Percentiles rank a stretch among this genome's conserved stretches.
Evolutionary conservation across 2,113 vertebrate species (phyloP).

Genomic region (Catharus fuscescens): DNA sequence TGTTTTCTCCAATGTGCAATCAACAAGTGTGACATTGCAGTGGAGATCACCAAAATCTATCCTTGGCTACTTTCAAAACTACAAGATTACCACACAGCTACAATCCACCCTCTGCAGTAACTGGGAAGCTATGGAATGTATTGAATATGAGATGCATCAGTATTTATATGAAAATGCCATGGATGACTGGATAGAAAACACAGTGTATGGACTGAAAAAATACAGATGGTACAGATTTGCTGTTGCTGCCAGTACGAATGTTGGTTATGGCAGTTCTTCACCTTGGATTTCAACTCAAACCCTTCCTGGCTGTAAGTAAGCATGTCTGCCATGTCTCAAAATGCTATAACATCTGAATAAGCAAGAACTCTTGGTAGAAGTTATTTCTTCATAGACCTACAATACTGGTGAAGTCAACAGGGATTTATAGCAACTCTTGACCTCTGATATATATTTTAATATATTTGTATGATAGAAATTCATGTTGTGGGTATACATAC

Average conservation of each 20-base stretch:
- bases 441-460: background rate
- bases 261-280: constrained; percentile 85
- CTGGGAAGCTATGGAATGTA: constrained; percentile 78
- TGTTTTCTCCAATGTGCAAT: constrained; percentile 78
- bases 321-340: background rate
- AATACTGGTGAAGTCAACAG: background rate
- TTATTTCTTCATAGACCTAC: background rate
- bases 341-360: background rate
- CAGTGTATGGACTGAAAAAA: constrained; percentile 83
- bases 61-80: constrained; percentile 88
- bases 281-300: constrained; percentile 85
- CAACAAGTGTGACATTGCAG: constrained; percentile 84
- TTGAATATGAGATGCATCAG: constrained; percentile 76
- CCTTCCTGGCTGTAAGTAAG: constrained; percentile 87
- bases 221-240: constrained; percentile 91
- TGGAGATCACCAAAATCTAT: constrained; percentile 85
- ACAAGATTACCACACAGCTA: constrained; percentile 84
- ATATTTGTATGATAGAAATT: background rate
- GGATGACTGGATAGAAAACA: constrained; percentile 68
- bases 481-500: background rate
- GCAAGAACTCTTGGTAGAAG: background rate
- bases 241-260: constrained; percentile 88
- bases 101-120: constrained; percentile 77
- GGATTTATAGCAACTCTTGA: background rate
- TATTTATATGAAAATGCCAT: constrained; percentile 70